phyloP scores from a whole-genome alignment of 2,797 vertebrate species.

The Sitta carolinensis region DNA sequence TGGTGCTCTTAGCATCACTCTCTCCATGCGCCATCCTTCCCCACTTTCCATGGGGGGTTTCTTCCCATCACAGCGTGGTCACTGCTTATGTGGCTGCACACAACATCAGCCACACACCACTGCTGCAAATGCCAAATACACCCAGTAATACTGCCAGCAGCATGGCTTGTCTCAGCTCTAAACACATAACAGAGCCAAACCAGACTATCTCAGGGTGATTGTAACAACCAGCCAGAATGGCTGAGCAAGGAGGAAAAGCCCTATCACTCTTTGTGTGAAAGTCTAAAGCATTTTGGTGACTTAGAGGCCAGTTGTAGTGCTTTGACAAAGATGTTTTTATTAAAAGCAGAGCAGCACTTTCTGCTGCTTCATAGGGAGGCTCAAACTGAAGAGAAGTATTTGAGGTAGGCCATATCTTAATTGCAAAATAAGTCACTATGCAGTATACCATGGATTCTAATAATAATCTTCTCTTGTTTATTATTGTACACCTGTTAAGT shows the following conservation, averaged over 20 bases:
- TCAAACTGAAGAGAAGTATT: not conserved
- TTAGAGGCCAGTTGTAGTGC: not conserved
- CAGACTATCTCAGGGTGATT: not conserved
- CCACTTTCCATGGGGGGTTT: fast-evolving
- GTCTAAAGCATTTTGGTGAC: not conserved
- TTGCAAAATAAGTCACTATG: not conserved
- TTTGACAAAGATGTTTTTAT: not conserved
- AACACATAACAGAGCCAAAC: not conserved
- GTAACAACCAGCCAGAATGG: not conserved
- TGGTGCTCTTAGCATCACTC: not conserved
- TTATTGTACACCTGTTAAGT: not conserved
- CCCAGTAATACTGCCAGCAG: not conserved
- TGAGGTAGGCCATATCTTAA: not conserved
- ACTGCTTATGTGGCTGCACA: not conserved
- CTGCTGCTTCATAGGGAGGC: not conserved
- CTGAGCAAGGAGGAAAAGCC: not conserved
- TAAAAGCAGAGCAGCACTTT: not conserved
- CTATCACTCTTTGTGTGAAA: not conserved
- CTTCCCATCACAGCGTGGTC: not conserved
- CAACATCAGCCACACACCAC: not conserved
- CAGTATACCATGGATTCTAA: not conserved
- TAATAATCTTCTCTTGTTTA: not conserved
- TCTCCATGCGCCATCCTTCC: not conserved
- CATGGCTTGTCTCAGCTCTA: not conserved
- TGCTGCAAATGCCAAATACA: not conserved